These are phyloP conservation scores for Actias luna DNA, from an alignment of 2,888 invertebrate species.

Conservation along the genomic window DNA sequence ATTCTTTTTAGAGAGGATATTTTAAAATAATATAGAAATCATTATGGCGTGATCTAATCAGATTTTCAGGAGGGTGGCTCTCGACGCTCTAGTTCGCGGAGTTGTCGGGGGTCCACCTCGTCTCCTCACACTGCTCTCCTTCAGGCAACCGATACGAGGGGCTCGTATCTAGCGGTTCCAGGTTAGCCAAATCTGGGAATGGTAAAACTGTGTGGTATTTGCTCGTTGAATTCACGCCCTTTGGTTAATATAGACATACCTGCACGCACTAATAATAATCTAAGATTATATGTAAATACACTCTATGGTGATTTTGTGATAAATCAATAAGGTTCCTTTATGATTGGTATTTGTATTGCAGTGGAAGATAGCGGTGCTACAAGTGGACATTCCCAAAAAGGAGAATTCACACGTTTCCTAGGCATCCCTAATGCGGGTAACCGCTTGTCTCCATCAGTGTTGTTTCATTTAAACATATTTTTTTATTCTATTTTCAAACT, in stretches of 20 bases:
- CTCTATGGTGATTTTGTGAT: not conserved
- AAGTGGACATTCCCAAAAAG: slow-evolving; percentile 72
- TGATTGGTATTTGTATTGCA: slow-evolving; percentile 67
- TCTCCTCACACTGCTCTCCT: slow-evolving; percentile 79
- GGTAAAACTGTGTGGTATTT: slow-evolving; percentile 47
- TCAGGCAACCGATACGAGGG: slow-evolving; percentile 79
- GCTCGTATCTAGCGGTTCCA: slow-evolving; percentile 84
- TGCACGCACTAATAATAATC: slow-evolving; percentile 61
- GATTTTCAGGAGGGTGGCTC: slow-evolving; percentile 79
- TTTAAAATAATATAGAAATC: slow-evolving; percentile 28
- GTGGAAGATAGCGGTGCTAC: slow-evolving; percentile 77
- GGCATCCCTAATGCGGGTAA: slow-evolving; percentile 84
- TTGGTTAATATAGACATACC: slow-evolving; percentile 44
- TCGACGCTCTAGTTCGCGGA: slow-evolving; percentile 71
- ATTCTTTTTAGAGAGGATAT: not conserved
- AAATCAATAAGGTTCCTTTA: slow-evolving; percentile 26
- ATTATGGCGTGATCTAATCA: slow-evolving; percentile 58
- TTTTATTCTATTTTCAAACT: slow-evolving; percentile 13
- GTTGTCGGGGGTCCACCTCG: slow-evolving; percentile 70
- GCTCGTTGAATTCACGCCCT: slow-evolving; percentile 59
- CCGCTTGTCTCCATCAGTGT: slow-evolving; percentile 68
- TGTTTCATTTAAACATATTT: slow-evolving; percentile 48
- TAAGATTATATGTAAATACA: slow-evolving; percentile 30
- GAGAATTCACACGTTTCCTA: slow-evolving; percentile 85
- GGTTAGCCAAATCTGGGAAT: slow-evolving; percentile 68